These are phyloP conservation scores for Emydocephalus ijimae DNA, from an alignment of 2,113 vertebrate genomes.

Conservation along the genomic window DNA sequence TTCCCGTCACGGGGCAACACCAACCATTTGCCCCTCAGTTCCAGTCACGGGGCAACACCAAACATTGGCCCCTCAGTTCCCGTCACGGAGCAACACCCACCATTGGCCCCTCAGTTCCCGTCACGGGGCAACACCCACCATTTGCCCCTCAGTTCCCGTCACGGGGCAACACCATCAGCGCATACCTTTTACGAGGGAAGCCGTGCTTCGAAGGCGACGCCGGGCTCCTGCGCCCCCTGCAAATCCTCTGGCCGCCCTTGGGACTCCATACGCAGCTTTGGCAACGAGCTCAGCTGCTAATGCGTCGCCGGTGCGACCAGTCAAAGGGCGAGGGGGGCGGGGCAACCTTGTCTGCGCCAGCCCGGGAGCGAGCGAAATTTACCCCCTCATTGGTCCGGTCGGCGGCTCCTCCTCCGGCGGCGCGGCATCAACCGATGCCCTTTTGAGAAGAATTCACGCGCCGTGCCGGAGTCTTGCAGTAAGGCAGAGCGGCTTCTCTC, in stretches of 20 bases:
- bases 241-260: constrained; percentile 14
- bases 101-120: no score
- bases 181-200: neutral
- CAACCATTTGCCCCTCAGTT: no score
- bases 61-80: no score
- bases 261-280: neutral
- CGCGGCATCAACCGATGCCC: neutral
- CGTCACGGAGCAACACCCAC: no score
- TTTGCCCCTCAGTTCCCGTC: neutral
- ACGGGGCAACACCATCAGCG: neutral
- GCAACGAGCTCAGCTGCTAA: neutral
- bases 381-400: neutral
- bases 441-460: no score
- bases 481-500: neutral
- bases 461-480: neutral
- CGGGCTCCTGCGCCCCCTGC: neutral
- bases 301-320: neutral
- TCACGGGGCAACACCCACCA: no score
- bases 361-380: neutral
- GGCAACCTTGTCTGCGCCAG: neutral
- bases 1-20: no score
- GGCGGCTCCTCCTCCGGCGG: no score
- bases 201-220: neutral
- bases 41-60: no score
- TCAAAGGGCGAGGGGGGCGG: no score